These are phyloP conservation scores for Temnothorax longispinosus DNA, from an alignment of 1,140 invertebrate species.

Conservation along the genomic window DNA sequence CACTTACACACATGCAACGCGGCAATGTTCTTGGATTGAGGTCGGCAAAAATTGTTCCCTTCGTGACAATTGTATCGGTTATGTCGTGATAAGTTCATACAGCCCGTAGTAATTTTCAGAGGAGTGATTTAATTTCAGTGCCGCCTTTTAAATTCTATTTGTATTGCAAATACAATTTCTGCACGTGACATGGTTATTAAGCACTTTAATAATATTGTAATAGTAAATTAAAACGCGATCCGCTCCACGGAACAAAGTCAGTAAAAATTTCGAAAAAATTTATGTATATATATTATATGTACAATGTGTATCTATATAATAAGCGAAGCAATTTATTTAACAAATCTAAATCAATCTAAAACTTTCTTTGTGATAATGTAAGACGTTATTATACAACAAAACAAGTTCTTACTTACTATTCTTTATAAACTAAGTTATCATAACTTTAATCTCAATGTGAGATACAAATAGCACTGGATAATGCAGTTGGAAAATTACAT, in stretches of 20 bases:
- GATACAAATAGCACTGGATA: neutral
- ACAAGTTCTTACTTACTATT: neutral
- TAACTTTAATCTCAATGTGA: conserved; percentile 25
- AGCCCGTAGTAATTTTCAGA: conserved; percentile 6
- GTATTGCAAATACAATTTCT: neutral
- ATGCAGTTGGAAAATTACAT: neutral
- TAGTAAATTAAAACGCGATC: conserved; percentile 10
- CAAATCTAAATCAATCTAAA: neutral
- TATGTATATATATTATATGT: too few relatives aligned
- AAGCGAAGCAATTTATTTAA: neutral
- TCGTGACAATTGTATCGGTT: conserved; percentile 14
- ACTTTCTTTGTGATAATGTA: neutral
- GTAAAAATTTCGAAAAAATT: neutral
- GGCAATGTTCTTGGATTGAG: conserved; percentile 13
- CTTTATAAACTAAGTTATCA: neutral
- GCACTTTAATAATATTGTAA: neutral
- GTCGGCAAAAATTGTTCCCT: conserved; percentile 11
- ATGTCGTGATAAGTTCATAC: conserved; percentile 23
- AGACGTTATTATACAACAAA: neutral
- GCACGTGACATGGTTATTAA: conserved; percentile 13
- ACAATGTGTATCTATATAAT: neutral
- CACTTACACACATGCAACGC: conserved; percentile 2
- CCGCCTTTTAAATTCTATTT: conserved; percentile 9
- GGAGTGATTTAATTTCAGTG: conserved; percentile 1
- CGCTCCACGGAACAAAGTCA: neutral